Percentiles rank a stretch among this genome's conserved stretches.
Evolutionary conservation across 2,113 vertebrate genomes (phyloP).

Genomic region (Sterna hirundo): DNA sequence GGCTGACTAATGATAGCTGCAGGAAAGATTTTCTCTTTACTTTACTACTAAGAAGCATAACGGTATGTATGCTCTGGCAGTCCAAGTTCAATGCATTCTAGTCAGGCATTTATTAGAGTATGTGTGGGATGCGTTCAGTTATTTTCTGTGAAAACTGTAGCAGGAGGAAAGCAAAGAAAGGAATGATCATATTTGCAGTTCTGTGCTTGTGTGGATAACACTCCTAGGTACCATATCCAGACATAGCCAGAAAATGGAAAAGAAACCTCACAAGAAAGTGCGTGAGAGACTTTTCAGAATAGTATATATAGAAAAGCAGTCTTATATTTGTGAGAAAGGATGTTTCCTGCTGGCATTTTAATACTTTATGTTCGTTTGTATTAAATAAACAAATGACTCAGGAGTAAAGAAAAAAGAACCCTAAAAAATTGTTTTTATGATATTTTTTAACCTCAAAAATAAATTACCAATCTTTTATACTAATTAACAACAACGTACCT

Average conservation of each 20-base stretch:
- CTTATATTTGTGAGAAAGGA: neutral
- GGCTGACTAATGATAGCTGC: neutral
- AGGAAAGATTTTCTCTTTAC: neutral
- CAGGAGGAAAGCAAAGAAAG: neutral
- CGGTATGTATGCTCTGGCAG: neutral
- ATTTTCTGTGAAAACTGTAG: neutral
- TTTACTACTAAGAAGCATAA: neutral
- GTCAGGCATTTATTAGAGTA: neutral
- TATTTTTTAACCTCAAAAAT: neutral
- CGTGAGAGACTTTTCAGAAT: neutral
- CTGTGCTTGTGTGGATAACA: neutral
- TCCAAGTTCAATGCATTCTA: neutral
- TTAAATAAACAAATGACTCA: neutral
- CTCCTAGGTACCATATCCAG: neutral
- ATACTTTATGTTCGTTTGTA: neutral
- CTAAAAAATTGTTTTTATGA: neutral
- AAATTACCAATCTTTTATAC: neutral
- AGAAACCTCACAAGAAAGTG: neutral
- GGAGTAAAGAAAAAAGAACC: neutral
- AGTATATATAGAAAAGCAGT: neutral
- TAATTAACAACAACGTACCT: neutral
- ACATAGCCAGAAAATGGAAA: neutral
- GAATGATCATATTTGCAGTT: neutral
- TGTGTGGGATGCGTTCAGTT: neutral
- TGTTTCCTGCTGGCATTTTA: neutral